Conservation (phyloP, 2,113 vertebrate species). For the Empidonax alnorum region DNA sequence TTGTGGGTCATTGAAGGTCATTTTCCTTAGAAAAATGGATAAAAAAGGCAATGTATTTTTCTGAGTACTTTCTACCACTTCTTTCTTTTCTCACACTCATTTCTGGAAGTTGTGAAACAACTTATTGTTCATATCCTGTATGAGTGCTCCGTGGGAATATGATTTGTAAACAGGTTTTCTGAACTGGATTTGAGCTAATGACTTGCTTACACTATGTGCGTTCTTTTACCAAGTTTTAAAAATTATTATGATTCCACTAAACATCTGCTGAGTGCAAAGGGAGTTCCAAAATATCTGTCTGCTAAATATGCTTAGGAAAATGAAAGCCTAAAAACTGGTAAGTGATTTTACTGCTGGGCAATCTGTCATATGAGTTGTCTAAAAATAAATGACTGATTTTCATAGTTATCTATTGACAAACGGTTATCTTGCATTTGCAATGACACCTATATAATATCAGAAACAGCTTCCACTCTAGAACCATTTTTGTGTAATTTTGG, state of each 20-base stretch:
- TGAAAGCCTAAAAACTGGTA: neutral
- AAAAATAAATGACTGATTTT: neutral
- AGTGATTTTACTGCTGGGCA: neutral
- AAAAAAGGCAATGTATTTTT: neutral
- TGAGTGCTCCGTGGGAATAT: neutral
- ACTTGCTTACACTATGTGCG: neutral
- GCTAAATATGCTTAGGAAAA: neutral
- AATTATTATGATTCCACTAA: neutral
- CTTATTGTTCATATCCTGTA: neutral
- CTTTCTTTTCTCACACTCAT: neutral
- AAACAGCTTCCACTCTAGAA: neutral
- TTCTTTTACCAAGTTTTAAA: neutral
- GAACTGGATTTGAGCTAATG: neutral
- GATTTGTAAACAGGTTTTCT: slow-evolving; percentile 16
- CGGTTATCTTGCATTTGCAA: neutral
- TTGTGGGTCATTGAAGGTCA: neutral
- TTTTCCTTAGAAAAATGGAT: neutral
- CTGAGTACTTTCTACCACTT: neutral
- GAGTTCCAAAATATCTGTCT: neutral
- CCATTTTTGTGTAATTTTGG: neutral
- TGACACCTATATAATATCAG: neutral
- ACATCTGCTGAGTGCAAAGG: neutral
- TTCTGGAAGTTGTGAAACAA: neutral
- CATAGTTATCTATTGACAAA: neutral
- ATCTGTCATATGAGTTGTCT: neutral